Evolutionary conservation across 2,888 invertebrate genomes (phyloP).

Genomic region (Caenorhabditis sp.): DNA sequence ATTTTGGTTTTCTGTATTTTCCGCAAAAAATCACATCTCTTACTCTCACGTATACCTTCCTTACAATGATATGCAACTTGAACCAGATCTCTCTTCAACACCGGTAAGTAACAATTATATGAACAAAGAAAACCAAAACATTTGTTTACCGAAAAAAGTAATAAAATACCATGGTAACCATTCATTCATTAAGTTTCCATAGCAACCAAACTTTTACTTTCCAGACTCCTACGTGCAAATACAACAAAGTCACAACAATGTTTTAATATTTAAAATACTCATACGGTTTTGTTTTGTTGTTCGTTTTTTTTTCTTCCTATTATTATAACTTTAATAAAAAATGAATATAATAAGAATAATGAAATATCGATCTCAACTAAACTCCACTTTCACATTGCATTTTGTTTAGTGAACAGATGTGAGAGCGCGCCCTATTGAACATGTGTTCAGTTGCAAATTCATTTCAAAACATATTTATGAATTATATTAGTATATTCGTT

Average conservation of each 20-base stretch:
- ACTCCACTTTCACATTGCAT: not conserved
- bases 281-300: not conserved
- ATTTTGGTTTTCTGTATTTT: conserved; percentile 64
- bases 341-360: not conserved
- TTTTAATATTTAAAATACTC: conserved; percentile 1
- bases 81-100: conserved; percentile 64
- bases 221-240: conserved; percentile 40
- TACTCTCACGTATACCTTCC: conserved; percentile 69
- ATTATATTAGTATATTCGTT: too few relatives aligned
- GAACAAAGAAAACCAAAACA: not conserved
- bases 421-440: not conserved
- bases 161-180: not conserved
- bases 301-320: not conserved
- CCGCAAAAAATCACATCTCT: conserved; percentile 61
- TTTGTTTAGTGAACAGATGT: not conserved
- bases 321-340: conserved; percentile 1
- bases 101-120: conserved; percentile 46
- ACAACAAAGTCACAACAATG: conserved; percentile 8
- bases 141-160: not conserved
- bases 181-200: not conserved
- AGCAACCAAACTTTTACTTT: conserved; percentile 5
- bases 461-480: not conserved
- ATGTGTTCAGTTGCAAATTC: not conserved
- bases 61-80: conserved; percentile 64
- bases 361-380: not conserved